A percentile compares a stretch with the other conserved stretches of the same genome.
phyloP scores from a whole-genome alignment of 2,888 invertebrate genomes.

The Drosophila incognita region DNA sequence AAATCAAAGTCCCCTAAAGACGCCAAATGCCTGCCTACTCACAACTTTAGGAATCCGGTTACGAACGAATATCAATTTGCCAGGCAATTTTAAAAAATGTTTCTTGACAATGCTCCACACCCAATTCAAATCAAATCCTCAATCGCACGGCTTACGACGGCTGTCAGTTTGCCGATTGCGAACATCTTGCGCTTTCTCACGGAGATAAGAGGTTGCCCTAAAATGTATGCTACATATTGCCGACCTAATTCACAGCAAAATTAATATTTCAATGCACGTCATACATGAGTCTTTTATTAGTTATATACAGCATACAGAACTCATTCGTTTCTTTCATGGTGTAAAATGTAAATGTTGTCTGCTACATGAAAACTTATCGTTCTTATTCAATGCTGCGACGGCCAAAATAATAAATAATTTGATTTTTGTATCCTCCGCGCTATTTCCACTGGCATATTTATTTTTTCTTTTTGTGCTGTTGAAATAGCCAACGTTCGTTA shows the following conservation, averaged over 20 bases:
- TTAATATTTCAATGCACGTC: neutral
- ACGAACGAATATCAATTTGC: conserved; percentile 27
- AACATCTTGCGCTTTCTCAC: conserved; percentile 12
- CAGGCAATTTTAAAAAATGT: conserved; percentile 10
- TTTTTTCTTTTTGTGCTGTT: neutral
- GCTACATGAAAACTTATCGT: neutral
- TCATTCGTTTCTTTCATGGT: neutral
- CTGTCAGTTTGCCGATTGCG: conserved; percentile 21
- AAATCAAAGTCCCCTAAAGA: neutral
- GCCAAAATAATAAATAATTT: conserved; percentile 68
- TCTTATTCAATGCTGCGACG: conserved; percentile 35
- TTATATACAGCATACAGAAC: neutral
- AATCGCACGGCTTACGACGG: conserved; percentile 20
- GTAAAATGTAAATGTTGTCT: neutral
- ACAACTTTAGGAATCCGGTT: conserved; percentile 1
- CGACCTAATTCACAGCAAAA: neutral
- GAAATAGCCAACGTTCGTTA: neutral
- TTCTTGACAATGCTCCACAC: neutral
- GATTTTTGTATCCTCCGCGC: conserved; percentile 33
- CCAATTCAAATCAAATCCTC: conserved; percentile 12
- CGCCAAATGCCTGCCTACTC: neutral
- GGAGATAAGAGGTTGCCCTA: conserved; percentile 1
- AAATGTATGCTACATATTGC: conserved; percentile 31
- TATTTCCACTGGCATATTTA: neutral
- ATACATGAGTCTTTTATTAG: neutral